Conservation (phyloP, 2,888 invertebrate species). For the Caenorhabditis sp. region DNA sequence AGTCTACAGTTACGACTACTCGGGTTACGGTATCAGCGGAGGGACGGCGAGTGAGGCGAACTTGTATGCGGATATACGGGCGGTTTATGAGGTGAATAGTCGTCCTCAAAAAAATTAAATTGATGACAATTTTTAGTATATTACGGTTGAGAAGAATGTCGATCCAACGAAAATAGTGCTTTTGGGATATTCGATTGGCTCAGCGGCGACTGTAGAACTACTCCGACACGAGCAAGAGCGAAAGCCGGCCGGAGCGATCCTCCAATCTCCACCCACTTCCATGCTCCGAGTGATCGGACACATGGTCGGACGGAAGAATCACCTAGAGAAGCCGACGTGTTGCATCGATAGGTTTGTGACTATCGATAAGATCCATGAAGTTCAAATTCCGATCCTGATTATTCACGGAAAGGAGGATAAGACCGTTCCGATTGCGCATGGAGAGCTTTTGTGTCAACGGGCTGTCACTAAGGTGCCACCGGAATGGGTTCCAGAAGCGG, state of each 20-base stretch:
- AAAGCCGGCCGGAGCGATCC: conserved; percentile 68
- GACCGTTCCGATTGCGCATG: conserved; percentile 74
- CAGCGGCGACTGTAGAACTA: conserved; percentile 68
- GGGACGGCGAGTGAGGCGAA: conserved; percentile 70
- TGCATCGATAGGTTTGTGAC: conserved; percentile 69
- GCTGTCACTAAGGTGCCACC: conserved; percentile 60
- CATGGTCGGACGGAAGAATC: conserved; percentile 48
- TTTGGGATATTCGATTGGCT: conserved; percentile 75
- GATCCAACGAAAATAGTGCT: conserved; percentile 68
- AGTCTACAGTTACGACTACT: conserved; percentile 76
- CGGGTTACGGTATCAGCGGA: conserved; percentile 75
- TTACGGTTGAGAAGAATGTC: conserved; percentile 55
- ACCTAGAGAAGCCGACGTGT: conserved; percentile 54
- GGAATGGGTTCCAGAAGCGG: conserved; percentile 69
- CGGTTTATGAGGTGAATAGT: conserved; percentile 64
- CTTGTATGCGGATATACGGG: conserved; percentile 72
- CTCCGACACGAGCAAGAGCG: conserved; percentile 19
- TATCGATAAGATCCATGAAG: conserved; percentile 70
- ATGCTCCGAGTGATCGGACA: conserved; percentile 65
- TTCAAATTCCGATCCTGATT: conserved; percentile 71
- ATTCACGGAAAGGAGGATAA: conserved; percentile 74
- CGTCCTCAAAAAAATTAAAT: not conserved
- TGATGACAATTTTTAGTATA: conserved; percentile 47
- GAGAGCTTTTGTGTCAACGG: conserved; percentile 62
- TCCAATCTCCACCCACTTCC: conserved; percentile 73